A percentile compares a stretch with the other conserved stretches of the same genome.
phyloP scores from a whole-genome alignment of 2,113 vertebrate species.

The Eurystomus gularis region DNA sequence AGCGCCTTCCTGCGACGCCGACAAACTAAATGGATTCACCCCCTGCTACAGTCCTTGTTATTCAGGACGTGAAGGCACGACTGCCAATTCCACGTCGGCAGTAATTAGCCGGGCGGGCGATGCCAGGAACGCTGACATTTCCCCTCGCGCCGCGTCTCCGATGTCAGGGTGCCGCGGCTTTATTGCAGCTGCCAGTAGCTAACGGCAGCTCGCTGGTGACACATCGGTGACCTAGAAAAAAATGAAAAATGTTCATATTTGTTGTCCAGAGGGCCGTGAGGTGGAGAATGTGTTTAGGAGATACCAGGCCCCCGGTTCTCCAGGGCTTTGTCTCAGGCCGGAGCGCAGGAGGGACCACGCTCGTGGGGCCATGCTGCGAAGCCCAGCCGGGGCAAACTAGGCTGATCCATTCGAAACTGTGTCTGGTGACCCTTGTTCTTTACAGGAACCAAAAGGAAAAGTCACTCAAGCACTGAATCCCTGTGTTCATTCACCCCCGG shows the following conservation, averaged over 20 bases:
- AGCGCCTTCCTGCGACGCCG: neutral
- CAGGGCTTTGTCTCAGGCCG: neutral
- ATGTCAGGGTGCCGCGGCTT: neutral
- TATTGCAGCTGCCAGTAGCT: neutral
- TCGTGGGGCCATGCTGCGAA: neutral
- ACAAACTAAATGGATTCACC: neutral
- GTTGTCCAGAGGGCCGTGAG: neutral
- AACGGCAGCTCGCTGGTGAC: neutral
- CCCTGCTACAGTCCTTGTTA: neutral
- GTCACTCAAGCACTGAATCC: neutral
- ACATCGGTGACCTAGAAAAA: neutral
- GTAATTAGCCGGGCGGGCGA: neutral
- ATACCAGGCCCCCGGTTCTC: neutral
- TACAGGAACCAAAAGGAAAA: neutral
- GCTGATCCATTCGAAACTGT: neutral
- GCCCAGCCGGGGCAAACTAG: neutral
- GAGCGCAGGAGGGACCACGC: neutral
- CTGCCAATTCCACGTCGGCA: neutral
- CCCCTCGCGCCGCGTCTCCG: neutral
- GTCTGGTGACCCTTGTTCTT: neutral
- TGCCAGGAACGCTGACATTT: neutral
- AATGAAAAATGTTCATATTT: neutral
- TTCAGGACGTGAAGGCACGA: neutral
- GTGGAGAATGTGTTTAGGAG: neutral
- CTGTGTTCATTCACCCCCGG: neutral